Base-by-base conservation (phyloP, 1,140 invertebrate genomes). In the Apis cerana region DNA sequence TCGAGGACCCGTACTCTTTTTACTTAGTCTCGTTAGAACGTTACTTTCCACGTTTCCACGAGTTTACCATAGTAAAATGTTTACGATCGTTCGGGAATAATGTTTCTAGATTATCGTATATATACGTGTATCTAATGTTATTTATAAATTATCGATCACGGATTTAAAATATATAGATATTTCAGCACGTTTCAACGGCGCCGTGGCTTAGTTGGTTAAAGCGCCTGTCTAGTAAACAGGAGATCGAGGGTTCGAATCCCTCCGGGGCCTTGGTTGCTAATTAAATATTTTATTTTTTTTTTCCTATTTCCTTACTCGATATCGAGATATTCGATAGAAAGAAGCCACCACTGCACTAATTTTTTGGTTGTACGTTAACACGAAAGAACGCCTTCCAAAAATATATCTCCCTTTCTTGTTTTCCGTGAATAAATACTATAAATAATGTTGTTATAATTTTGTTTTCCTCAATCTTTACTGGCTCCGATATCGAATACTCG, bases 131-230 rank as follows among this genome's bases (percentile, higher is more conserved):
- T 65, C n/a, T n/a, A 15, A 59, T 0, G 68, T 54, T 54, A 61
- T 9, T 23, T 3, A 4, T 1, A 21, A 71, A 33, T 61, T 15
- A 12, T 19, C 1, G 0, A 21, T 1, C 2, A 19, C 9, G 3
- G 0, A 0, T 0, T 0, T 21, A 5, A 74, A 80, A 74, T 65
- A 7, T 0, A 0, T 12, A 1, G n/a, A 54, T 19, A 61, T 68
- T 19, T 15, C 0, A 12, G 0, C 0, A 3, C 0, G 10, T 54
- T 48, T 4, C 50, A 82, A 64, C 15, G 90, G 94, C 94, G 94
- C 94, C 94, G 94, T 95, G 94, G 94, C 94, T 95, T 95, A 95
- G 94, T 95, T 95, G 94, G 94, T 94, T 95, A 95, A 94, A 95
- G 94, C 94, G 94, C 94, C 94, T 95, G 94, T 95, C 94, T 95